A percentile compares a stretch with the other conserved stretches of the same genome.
phyloP scores from a whole-genome alignment of 2,113 vertebrate genomes.

The Xenus cinereus region DNA sequence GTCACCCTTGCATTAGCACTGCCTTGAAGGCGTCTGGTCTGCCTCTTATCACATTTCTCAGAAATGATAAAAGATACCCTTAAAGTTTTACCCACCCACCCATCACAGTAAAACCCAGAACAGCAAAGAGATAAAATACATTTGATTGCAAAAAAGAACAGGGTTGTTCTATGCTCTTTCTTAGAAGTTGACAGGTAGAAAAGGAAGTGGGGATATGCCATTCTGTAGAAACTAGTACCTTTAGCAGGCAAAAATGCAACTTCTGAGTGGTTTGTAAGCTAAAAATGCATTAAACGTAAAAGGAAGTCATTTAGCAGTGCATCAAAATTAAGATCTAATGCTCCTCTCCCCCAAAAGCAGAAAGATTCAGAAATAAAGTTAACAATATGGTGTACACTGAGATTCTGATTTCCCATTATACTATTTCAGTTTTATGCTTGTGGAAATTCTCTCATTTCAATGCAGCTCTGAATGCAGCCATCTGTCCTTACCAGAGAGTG shows the following conservation, averaged over 20 bases:
- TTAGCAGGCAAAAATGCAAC: background rate
- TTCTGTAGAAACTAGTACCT: background rate
- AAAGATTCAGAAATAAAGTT: background rate
- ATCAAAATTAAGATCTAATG: background rate
- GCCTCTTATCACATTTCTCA: conserved; percentile 55
- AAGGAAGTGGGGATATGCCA: background rate
- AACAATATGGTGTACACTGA: background rate
- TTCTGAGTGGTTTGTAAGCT: background rate
- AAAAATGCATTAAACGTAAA: background rate
- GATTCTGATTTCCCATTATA: background rate
- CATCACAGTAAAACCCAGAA: background rate
- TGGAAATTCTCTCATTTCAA: background rate
- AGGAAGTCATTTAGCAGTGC: background rate
- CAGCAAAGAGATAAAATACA: background rate
- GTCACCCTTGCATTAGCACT: conserved; percentile 61
- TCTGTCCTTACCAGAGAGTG: background rate
- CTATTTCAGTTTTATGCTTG: background rate
- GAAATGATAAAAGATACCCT: conserved; percentile 61
- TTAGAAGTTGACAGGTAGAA: background rate
- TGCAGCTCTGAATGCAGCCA: background rate
- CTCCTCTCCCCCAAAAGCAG: background rate
- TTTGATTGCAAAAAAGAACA: background rate
- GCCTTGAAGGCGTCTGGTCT: conserved; percentile 45
- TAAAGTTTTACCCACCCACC: conserved; percentile 13
- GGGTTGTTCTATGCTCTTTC: background rate